Evolutionary conservation across 2,113 vertebrate genomes (phyloP), one percentile per base, ranked within the genome.

Genomic region (Camelus bactrianus): DNA sequence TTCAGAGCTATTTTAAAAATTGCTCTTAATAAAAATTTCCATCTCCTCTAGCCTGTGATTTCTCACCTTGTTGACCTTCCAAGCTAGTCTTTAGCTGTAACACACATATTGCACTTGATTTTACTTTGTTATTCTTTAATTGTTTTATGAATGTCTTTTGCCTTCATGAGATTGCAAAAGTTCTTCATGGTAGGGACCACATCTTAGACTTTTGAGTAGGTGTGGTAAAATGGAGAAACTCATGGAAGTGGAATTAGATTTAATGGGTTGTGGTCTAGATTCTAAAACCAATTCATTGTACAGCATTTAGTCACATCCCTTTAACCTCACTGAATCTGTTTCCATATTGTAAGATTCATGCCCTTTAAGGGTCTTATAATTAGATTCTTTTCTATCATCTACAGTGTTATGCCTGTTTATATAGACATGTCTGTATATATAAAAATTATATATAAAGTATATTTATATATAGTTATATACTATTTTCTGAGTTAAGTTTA

Each of bases 51-150:
- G 64, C 22, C 75, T 81, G 46, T 88, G 84, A 93, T 86, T 86
- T 82, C 80, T 95, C 67, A 91, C 94, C 79, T 89, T 79, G 67
- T 58, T 97, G 83, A 91, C 81, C 85, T 96, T 81, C 8, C 79
- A 92, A 95, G 82, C 67, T 15, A 46, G 32, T 50, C 30, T 35
- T 87, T 56, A 88, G 38, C 80, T 84, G 2, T 35, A 86, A 67
- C 17, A 42, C 75, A 69, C 3, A 14, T 65, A 54, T 13, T 62
- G 15, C 35, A 77, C 67, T 86, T 83, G 65, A 50, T 80, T 96
- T 93, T 90, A 92, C 30, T 85, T 81, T 30, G 4, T 76, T 92
- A 35, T 54, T 88, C 46, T 52, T 46, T 91, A 54, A 69, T 58
- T 97, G 75, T 85, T 89, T 92, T 62, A 77, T 50, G 50, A 28